These are phyloP conservation scores for Brevimyrus niger DNA, from an alignment of 2,113 vertebrate genomes.

Conservation along the genomic window DNA sequence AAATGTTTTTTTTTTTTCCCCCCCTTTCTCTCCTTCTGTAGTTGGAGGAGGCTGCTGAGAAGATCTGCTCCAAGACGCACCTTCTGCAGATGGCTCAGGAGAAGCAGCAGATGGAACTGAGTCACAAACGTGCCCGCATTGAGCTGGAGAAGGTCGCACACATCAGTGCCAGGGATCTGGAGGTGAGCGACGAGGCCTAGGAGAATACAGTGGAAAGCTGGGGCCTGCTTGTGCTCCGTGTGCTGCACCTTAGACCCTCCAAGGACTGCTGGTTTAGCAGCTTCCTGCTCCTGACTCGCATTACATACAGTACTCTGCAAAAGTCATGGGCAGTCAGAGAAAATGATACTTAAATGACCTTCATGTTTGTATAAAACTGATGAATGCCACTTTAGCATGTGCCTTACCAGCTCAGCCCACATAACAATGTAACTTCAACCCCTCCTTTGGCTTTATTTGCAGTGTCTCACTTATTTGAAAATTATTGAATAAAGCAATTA, in stretches of 20 bases:
- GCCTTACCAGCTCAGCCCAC: neutral
- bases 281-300: neutral
- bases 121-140: slow-evolving; percentile 87
- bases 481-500: neutral
- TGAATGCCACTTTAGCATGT: neutral
- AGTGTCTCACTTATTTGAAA: neutral
- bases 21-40: slow-evolving; percentile 32
- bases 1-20: neutral
- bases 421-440: neutral
- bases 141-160: slow-evolving; percentile 82
- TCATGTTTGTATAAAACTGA: neutral
- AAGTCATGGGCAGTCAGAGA: neutral
- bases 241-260: neutral
- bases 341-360: neutral
- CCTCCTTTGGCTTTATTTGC: neutral
- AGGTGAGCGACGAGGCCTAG: slow-evolving; percentile 57
- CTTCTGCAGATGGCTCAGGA: slow-evolving; percentile 82
- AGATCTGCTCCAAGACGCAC: slow-evolving; percentile 71
- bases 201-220: neutral
- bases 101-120: slow-evolving; percentile 93
- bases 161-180: slow-evolving; percentile 71
- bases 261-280: neutral
- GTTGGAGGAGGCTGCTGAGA: slow-evolving; percentile 80
- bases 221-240: neutral
- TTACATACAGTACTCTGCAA: neutral